Evolutionary conservation across 2,888 invertebrate species (phyloP).

Genomic region (Pyrgus malvae): DNA sequence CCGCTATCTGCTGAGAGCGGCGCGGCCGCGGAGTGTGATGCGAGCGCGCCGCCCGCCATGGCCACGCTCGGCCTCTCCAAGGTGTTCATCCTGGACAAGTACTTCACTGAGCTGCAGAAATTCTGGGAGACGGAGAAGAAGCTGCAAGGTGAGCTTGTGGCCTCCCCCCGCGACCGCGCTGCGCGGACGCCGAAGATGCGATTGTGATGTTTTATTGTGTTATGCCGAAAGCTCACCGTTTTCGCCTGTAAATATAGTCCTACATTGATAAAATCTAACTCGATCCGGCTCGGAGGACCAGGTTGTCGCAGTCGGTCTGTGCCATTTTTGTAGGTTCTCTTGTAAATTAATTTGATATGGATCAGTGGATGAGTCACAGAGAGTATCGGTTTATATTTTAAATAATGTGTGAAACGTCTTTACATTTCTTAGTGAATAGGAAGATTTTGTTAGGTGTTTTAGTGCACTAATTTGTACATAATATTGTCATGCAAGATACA

Average conservation of each 20-base stretch:
- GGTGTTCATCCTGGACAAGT: slow-evolving; percentile 98
- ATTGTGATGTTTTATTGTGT: slow-evolving; percentile 42
- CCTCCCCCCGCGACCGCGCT: slow-evolving; percentile 22
- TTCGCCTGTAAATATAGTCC: slow-evolving; percentile 15
- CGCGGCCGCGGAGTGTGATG: slow-evolving; percentile 68
- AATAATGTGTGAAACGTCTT: neutral
- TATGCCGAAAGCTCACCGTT: slow-evolving; percentile 28
- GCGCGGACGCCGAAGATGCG: slow-evolving; percentile 24
- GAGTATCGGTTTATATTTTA: slow-evolving; percentile 28
- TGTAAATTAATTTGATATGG: slow-evolving; percentile 28
- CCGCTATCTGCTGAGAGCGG: slow-evolving; percentile 44
- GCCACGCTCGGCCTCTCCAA: slow-evolving; percentile 98
- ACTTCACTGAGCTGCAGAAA: slow-evolving; percentile 97
- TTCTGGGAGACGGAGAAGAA: slow-evolving; percentile 98
- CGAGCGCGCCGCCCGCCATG: slow-evolving; percentile 84
- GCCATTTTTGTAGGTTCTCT: slow-evolving; percentile 24
- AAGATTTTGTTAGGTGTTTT: too few species aligned
- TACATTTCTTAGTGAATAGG: neutral
- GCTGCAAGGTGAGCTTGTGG: slow-evolving; percentile 90
- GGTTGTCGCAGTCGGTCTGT: neutral
- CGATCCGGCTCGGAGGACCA: slow-evolving; percentile 21
- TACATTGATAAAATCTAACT: slow-evolving; percentile 4
- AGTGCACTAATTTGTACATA: too few species aligned
- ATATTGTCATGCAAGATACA: too few species aligned
- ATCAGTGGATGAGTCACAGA: slow-evolving; percentile 36